A percentile compares a stretch with the other conserved stretches of the same genome.
These are phyloP conservation scores for Neogobius melanostomus DNA, from an alignment of 2,113 vertebrate species.

Conservation along the genomic window DNA sequence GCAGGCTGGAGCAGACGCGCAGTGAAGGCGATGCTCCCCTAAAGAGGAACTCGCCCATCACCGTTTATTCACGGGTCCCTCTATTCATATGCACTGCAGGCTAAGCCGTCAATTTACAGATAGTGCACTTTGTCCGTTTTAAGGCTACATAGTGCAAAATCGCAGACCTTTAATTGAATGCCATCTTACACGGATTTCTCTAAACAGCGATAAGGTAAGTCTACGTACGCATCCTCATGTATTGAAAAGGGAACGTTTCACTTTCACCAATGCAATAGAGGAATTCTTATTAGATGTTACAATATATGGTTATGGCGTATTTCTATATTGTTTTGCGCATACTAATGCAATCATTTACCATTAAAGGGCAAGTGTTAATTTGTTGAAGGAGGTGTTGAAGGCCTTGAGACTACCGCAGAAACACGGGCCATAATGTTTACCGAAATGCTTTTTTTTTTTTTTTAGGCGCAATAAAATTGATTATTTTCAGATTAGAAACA, in stretches of 20 bases:
- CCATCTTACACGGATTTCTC: conserved; percentile 55
- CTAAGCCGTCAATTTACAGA: neutral
- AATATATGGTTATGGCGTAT: neutral
- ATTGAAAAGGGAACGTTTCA: conserved; percentile 13
- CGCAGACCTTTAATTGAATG: conserved; percentile 70
- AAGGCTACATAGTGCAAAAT: conserved; percentile 1
- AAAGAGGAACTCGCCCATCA: conserved; percentile 36
- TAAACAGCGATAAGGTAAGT: conserved; percentile 69
- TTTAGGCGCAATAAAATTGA: neutral
- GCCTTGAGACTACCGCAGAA: conserved; percentile 40
- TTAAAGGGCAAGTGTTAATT: neutral
- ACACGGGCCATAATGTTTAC: conserved; percentile 6
- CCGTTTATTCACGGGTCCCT: conserved; percentile 13
- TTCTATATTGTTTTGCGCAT: neutral
- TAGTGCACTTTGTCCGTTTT: neutral
- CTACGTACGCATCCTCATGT: conserved; percentile 40
- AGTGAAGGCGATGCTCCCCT: conserved; percentile 37
- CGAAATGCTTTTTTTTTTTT: neutral
- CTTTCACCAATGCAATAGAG: neutral
- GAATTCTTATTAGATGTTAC: neutral
- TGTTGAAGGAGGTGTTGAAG: conserved; percentile 13
- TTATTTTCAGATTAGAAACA: neutral
- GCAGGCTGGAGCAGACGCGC: conserved; percentile 36
- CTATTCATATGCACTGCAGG: neutral
- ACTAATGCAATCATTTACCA: neutral